Percentiles rank a stretch among this genome's conserved stretches.
Conservation (phyloP, 2,797 vertebrate species). For the Hafferia zeledoni region DNA sequence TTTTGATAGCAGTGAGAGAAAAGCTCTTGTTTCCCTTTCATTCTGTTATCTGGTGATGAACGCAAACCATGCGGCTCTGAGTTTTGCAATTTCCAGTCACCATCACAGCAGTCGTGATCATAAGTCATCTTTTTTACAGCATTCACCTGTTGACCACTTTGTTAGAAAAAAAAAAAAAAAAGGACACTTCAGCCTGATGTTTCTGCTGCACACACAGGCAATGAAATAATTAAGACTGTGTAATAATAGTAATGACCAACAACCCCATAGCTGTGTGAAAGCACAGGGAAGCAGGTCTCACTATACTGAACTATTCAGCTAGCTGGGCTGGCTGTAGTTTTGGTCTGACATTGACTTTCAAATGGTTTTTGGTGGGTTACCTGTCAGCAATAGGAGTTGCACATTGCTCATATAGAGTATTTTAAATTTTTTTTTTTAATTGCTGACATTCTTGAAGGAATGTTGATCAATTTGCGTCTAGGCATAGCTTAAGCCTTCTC, state of each 20-base stretch:
- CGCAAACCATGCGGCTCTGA: rapidly evolving
- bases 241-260: not conserved
- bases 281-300: rapidly evolving
- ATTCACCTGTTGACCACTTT: not conserved
- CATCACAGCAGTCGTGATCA: not conserved
- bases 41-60: not conserved
- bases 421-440: not conserved
- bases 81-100: not conserved
- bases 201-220: not conserved
- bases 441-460: not conserved
- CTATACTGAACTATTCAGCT: not conserved
- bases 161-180: not conserved
- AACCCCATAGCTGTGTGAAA: rapidly evolving
- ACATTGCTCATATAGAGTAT: not conserved
- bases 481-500: not conserved
- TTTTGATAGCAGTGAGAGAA: not conserved
- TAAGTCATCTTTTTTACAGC: not conserved
- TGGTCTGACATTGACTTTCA: not conserved
- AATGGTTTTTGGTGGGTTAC: not conserved
- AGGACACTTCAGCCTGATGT: not conserved
- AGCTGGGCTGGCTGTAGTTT: not conserved
- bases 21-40: not conserved
- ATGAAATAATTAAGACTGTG: not conserved
- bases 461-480: not conserved
- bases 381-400: not conserved